phyloP scores from a whole-genome alignment of 2,797 vertebrate genomes.

The Silurus lanzhouensis region DNA sequence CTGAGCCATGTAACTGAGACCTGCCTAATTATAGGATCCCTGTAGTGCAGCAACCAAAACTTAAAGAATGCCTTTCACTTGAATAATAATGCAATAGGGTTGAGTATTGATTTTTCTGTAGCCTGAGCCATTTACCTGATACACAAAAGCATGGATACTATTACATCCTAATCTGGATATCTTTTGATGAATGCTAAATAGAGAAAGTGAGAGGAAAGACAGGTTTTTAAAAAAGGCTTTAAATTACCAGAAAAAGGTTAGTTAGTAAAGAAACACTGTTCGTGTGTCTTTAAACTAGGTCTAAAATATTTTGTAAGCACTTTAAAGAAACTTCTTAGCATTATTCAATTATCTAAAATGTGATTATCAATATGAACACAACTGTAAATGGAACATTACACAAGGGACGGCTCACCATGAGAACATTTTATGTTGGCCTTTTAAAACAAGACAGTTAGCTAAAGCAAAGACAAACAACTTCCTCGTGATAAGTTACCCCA shows the following conservation, averaged over 20 bases:
- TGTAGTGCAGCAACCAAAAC: neutral
- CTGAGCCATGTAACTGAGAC: conserved; percentile 24
- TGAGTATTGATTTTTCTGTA: conserved; percentile 27
- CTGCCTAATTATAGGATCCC: conserved; percentile 19
- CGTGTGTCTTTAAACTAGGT: neutral
- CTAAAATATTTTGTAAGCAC: too few species aligned
- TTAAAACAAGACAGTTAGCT: neutral
- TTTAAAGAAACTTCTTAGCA: neutral
- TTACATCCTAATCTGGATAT: neutral
- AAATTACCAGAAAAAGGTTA: conserved; percentile 12
- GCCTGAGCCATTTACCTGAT: conserved; percentile 6
- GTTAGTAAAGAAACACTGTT: neutral
- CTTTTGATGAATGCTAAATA: neutral
- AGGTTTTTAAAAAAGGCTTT: neutral
- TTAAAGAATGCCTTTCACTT: neutral
- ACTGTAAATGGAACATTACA: too few species aligned
- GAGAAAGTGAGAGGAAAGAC: neutral
- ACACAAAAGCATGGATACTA: neutral
- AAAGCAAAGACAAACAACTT: neutral
- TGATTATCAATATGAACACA: neutral
- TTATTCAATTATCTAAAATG: neutral
- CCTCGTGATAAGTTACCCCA: neutral
- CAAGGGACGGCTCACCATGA: neutral
- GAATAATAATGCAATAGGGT: conserved; percentile 20
- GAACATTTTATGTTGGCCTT: neutral